A percentile compares a stretch with the other conserved stretches of the same genome.
phyloP scores from a whole-genome alignment of 2,113 vertebrate genomes.

The Rhinopomastus cyanomelas region DNA sequence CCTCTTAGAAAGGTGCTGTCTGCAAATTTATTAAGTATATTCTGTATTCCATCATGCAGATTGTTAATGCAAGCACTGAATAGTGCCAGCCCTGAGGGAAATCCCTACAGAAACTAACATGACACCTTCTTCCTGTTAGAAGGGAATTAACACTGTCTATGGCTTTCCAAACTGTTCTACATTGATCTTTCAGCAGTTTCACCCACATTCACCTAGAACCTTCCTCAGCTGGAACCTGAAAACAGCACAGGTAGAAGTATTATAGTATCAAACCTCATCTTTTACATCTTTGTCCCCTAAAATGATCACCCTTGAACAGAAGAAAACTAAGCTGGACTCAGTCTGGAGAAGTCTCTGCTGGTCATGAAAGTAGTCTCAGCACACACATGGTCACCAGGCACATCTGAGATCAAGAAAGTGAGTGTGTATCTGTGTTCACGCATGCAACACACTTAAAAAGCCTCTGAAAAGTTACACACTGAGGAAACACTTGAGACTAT shows the following conservation, averaged over 20 bases:
- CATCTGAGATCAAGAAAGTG: background rate
- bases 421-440: background rate
- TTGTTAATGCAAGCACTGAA: constrained; percentile 2
- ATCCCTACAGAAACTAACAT: background rate
- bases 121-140: background rate
- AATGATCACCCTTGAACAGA: background rate
- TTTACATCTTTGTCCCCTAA: background rate
- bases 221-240: background rate
- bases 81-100: background rate
- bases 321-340: background rate
- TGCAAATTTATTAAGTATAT: constrained; percentile 26
- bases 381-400: rapidly evolving
- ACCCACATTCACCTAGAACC: background rate
- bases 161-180: background rate
- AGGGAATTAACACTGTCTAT: background rate
- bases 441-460: background rate
- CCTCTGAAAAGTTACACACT: rapidly evolving
- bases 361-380: background rate
- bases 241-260: background rate
- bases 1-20: background rate
- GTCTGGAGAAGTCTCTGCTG: background rate
- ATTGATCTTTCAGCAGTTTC: background rate
- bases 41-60: constrained; percentile 17
- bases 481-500: background rate
- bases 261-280: background rate